These are phyloP conservation scores for Tiliacea citrago DNA, from an alignment of 2,888 invertebrate genomes.

Conservation along the genomic window DNA sequence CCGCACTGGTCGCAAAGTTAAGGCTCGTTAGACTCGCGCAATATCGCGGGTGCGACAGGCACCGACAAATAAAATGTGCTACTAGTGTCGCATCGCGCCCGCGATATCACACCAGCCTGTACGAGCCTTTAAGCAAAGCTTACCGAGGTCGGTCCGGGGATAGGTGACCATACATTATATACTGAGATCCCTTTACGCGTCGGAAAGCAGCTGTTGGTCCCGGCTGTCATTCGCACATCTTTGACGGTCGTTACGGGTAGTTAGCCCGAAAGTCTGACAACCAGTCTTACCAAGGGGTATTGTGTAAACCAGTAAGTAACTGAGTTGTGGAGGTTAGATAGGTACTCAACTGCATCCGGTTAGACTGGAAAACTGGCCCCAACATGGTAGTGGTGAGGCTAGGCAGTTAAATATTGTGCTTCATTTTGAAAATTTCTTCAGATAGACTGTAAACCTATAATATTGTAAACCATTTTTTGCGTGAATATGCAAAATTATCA, in stretches of 20 bases:
- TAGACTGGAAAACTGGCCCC: not conserved
- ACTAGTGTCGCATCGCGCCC: too few species aligned
- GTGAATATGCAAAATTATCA: not conserved
- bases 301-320: not conserved
- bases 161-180: not conserved
- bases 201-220: not conserved
- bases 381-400: not conserved
- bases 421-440: not conserved
- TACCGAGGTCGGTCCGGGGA: not conserved
- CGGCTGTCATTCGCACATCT: not conserved
- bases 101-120: too few species aligned
- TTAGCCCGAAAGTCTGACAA: too few species aligned
- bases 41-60: too few species aligned
- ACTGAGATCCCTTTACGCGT: too few species aligned
- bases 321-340: not conserved
- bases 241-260: too few species aligned
- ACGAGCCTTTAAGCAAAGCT: too few species aligned
- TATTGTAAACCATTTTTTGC: conserved; percentile 1
- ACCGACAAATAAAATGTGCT: too few species aligned
- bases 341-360: not conserved
- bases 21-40: too few species aligned
- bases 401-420: not conserved
- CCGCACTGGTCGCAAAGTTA: not conserved
- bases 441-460: not conserved
- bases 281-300: not conserved